Conservation (phyloP, 2,888 invertebrate species). For the Ashinkailepas kermadecensis region DNA sequence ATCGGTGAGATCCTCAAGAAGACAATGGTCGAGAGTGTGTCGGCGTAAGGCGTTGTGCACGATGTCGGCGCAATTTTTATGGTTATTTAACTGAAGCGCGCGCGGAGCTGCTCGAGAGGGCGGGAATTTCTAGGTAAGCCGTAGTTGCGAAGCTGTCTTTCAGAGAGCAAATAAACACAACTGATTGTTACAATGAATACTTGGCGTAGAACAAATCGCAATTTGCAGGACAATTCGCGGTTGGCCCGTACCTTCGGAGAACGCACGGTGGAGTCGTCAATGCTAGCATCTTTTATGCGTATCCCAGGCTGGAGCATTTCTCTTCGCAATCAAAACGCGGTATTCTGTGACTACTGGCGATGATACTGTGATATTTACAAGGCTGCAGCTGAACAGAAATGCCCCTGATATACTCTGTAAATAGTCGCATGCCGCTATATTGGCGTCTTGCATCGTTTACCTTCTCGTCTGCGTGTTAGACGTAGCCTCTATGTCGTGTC, state of each 20-base stretch:
- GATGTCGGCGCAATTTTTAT: constrained; percentile 3
- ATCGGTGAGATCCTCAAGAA: constrained; percentile 88
- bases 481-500: constrained; percentile 7
- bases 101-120: background rate
- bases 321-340: constrained; percentile 8
- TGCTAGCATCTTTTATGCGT: background rate
- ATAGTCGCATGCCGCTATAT: background rate
- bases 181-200: background rate
- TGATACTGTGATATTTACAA: constrained; percentile 13
- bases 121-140: constrained; percentile 2
- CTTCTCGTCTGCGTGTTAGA: constrained; percentile 11
- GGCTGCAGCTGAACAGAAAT: background rate
- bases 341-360: background rate
- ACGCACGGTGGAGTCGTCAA: background rate
- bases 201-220: background rate
- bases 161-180: constrained; percentile 19
- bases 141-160: constrained; percentile 20
- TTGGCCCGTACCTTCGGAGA: background rate
- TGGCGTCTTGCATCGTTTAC: background rate
- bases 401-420: background rate
- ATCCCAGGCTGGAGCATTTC: background rate
- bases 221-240: background rate
- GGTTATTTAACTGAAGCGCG: constrained; percentile 7
- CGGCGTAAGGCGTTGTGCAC: constrained; percentile 56
- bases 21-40: constrained; percentile 83